Base-by-base conservation (phyloP, 2,113 vertebrate species). In the Pygoscelis antarcticus region DNA sequence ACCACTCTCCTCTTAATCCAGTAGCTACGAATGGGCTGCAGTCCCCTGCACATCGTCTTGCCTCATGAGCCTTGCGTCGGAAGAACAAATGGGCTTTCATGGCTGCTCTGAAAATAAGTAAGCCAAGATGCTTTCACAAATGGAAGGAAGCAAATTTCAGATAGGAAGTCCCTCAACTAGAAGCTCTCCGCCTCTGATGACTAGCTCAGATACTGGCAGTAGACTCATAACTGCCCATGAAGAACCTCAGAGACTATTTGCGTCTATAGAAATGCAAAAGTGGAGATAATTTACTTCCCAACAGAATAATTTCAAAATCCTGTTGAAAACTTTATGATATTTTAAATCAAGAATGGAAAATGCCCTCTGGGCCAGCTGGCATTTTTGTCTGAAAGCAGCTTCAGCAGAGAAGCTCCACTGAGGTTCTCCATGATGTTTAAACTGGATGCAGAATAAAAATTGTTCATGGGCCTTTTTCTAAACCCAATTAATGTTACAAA, bases 301-400 rank as follows among this genome's bases (percentile, higher is more conserved):
- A 27, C 11, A 52, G 29, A 75, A 46, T 32, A 14, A 47, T 75
- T 83, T 75, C 11, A 69, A 89, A 61, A 36, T 46, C 4, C 10
- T 79, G 16, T 22, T 65, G 21, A 91, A 88, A 86, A 42, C 9
- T 46, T 75, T 21, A 66, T 9, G 16, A 6, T 34, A 47, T 47
- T 83, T 76, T 61, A 75, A 93, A 87, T 72, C 46, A 66, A 47
- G 65, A 42, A 70, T 15, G 22, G 51, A 75, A 51, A 96, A 86
- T 6, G 32, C 23, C 52, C 36, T 46, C 74, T 68, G n/a, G 42
- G 23, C 29, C 58, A 62, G 38, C 25, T 54, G 32, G 16, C 14
- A 23, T 17, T 92, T 66, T 64, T 71, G 16, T 62, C 44, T 68
- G 18, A 81, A 72, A n/a, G 4, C 47, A 60, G 27, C 23, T 82